Conservation (phyloP, 2,113 vertebrate genomes). For the Terrapene triunguis region DNA sequence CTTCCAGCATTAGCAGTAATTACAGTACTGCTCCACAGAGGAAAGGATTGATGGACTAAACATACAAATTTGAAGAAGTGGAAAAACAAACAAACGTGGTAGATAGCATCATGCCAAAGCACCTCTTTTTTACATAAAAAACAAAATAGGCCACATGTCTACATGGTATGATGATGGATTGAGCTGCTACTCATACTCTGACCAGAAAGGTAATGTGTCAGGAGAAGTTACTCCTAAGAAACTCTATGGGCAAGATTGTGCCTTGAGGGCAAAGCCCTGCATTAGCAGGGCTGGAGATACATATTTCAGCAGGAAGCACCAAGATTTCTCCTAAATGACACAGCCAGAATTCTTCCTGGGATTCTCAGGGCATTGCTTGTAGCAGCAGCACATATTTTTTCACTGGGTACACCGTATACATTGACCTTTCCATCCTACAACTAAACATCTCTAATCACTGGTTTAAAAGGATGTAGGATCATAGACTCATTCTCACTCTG, state of each 20-base stretch:
- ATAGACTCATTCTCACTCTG: not conserved
- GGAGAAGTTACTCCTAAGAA: not conserved
- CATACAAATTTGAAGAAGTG: not conserved
- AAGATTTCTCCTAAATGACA: not conserved
- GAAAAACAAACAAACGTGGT: not conserved
- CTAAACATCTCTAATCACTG: not conserved
- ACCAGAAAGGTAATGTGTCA: not conserved
- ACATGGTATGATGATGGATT: not conserved
- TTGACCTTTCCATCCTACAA: not conserved
- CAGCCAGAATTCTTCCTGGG: not conserved
- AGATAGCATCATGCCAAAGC: not conserved
- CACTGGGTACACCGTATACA: not conserved
- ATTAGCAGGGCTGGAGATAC: not conserved
- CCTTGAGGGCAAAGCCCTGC: not conserved
- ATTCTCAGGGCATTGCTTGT: not conserved
- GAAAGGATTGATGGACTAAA: not conserved
- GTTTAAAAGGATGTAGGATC: not conserved
- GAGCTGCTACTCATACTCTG: not conserved
- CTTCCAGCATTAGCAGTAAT: not conserved
- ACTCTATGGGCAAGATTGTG: not conserved
- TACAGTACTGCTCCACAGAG: not conserved
- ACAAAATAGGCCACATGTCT: not conserved
- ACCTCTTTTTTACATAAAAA: not conserved
- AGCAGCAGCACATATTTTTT: not conserved
- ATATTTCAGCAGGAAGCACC: not conserved